Conservation (phyloP, 2,888 invertebrate genomes). For the Embidobia sp. region DNA sequence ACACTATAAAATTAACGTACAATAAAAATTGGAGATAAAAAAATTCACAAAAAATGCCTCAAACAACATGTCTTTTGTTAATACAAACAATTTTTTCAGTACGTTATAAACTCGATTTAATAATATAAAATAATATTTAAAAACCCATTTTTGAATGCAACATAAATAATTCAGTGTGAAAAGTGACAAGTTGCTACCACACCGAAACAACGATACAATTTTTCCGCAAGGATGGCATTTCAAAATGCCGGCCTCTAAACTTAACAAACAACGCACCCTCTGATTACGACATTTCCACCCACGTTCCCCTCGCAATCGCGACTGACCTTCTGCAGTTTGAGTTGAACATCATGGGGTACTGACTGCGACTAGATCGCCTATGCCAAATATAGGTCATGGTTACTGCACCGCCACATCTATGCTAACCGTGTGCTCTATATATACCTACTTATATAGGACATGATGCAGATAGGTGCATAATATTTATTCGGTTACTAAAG, state of each 20-base stretch:
- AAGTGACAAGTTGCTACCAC: too few species aligned
- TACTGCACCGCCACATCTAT: constrained; percentile 51
- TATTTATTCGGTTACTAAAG: too few species aligned
- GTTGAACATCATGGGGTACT: constrained; percentile 53
- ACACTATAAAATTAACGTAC: too few species aligned
- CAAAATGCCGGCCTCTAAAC: constrained; percentile 23
- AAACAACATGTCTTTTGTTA: too few species aligned
- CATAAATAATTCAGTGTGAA: too few species aligned
- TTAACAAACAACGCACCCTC: constrained; percentile 41
- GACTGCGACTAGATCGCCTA: constrained; percentile 53
- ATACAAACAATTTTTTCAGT: too few species aligned
- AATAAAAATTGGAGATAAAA: too few species aligned
- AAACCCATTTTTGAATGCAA: background rate
- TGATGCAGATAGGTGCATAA: too few species aligned
- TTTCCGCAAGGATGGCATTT: constrained; percentile 14
- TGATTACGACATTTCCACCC: constrained; percentile 41
- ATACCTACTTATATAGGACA: constrained; percentile 30
- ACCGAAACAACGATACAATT: background rate
- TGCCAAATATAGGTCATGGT: constrained; percentile 72
- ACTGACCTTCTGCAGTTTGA: constrained; percentile 37
- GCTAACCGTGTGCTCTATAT: constrained; percentile 31
- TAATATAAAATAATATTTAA: too few species aligned
- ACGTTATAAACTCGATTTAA: too few species aligned
- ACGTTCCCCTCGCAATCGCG: constrained; percentile 25
- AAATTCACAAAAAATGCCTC: too few species aligned